phyloP scores from a whole-genome alignment of 1,140 invertebrate genomes.

The Tetranychus cinnabarinus region DNA sequence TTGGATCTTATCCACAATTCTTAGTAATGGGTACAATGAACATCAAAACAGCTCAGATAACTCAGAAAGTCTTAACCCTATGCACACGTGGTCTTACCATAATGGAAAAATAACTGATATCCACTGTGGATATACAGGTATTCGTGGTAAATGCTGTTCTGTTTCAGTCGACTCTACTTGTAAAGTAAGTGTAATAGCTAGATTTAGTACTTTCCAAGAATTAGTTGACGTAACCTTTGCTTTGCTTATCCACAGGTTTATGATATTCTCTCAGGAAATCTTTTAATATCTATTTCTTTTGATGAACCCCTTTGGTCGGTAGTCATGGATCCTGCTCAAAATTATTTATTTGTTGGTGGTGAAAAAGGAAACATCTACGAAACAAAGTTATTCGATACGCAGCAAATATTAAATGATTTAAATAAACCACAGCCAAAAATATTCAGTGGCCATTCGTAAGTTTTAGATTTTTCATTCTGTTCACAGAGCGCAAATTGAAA shows the following conservation, averaged over 20 bases:
- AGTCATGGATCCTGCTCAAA: constrained; percentile 40
- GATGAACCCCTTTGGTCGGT: constrained; percentile 40
- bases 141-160: constrained; percentile 39
- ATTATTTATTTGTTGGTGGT: constrained; percentile 42
- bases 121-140: constrained; percentile 26
- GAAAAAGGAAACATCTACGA: constrained; percentile 39
- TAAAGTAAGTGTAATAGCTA: constrained; percentile 27
- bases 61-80: neutral
- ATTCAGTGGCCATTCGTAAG: neutral
- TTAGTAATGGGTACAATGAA: constrained; percentile 13
- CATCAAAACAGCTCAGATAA: constrained; percentile 10
- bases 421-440: neutral
- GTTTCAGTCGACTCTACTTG: constrained; percentile 54
- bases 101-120: constrained; percentile 49
- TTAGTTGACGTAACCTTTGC: neutral
- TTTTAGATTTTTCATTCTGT: neutral
- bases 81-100: constrained; percentile 40
- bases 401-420: constrained; percentile 12
- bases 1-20: constrained; percentile 31
- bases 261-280: constrained; percentile 35
- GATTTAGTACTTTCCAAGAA: no score
- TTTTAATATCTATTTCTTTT: constrained; percentile 47
- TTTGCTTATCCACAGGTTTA: constrained; percentile 25
- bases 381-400: constrained; percentile 32
- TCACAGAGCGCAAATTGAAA: neutral